These are phyloP conservation scores for Andricus curvator DNA, from an alignment of 2,888 invertebrate species.

Conservation along the genomic window DNA sequence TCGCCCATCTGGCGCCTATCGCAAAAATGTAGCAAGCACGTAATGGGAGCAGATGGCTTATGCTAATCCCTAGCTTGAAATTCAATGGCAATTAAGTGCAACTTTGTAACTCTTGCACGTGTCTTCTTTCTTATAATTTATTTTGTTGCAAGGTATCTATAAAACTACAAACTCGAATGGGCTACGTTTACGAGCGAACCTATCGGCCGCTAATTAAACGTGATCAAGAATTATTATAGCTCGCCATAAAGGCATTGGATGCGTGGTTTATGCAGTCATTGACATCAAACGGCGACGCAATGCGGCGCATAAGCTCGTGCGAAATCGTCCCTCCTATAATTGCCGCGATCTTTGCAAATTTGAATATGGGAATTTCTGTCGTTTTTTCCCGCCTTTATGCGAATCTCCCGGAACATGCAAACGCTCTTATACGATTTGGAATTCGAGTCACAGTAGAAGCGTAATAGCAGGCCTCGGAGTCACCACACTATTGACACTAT, in stretches of 20 bases:
- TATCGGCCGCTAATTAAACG: constrained; percentile 61
- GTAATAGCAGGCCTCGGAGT: not conserved
- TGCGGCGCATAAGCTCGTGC: constrained; percentile 10
- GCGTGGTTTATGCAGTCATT: constrained; percentile 51
- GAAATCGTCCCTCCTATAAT: not conserved
- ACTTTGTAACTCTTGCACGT: constrained; percentile 27
- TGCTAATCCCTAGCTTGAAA: constrained; percentile 3
- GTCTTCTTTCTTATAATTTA: not conserved
- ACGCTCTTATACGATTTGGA: constrained; percentile 14
- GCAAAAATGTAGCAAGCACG: not conserved
- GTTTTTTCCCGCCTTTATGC: not conserved
- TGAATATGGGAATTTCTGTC: constrained; percentile 26
- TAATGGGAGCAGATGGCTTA: constrained; percentile 8
- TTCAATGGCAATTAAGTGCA: constrained; percentile 12
- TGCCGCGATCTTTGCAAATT: constrained; percentile 5
- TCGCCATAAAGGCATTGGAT: constrained; percentile 47
- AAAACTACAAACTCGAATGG: constrained; percentile 4
- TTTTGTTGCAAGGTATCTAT: not conserved
- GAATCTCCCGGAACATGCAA: constrained; percentile 16
- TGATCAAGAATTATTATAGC: constrained; percentile 56
- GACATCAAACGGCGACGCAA: constrained; percentile 49
- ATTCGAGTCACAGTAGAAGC: constrained; percentile 23
- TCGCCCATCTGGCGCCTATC: not conserved
- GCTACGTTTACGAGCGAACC: constrained; percentile 27
- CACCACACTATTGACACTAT: no score